Evolutionary conservation across 2,797 vertebrate genomes (phyloP).

Genomic region (Furcifer pardalis): DNA sequence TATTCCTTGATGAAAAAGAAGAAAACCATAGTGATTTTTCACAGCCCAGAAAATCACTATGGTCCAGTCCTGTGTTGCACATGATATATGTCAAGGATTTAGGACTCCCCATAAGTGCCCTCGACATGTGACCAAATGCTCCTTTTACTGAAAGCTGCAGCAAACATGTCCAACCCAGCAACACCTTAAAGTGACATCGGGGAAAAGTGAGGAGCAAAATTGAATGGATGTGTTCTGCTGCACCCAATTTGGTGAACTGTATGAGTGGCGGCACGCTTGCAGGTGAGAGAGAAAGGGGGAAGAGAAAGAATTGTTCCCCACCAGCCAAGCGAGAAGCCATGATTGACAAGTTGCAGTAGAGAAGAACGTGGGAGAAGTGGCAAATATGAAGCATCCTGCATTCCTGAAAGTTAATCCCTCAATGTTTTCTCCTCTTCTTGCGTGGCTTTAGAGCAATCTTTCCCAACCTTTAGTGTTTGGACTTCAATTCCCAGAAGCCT

Average conservation of each 20-base stretch:
- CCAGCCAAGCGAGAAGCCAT: neutral
- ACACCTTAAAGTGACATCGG: rapidly evolving
- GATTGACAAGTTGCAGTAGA: conserved; percentile 24
- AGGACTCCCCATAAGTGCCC: neutral
- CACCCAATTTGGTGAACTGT: conserved; percentile 3
- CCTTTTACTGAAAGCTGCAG: neutral
- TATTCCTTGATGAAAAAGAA: neutral
- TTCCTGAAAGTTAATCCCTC: conserved; percentile 11
- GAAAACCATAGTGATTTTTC: neutral
- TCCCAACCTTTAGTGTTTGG: no score
- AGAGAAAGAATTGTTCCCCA: neutral
- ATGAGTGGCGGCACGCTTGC: rapidly evolving
- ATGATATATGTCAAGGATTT: neutral
- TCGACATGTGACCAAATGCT: neutral
- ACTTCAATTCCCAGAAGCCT: no score
- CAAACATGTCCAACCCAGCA: neutral
- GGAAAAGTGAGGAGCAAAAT: rapidly evolving
- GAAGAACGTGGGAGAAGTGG: conserved; percentile 23
- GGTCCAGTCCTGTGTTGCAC: neutral
- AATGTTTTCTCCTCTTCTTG: neutral
- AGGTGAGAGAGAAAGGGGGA: neutral
- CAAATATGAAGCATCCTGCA: neutral
- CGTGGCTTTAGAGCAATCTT: no score
- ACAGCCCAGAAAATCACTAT: neutral
- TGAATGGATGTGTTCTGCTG: neutral